Conservation (phyloP, 2,797 vertebrate genomes). For the Paedocypris micromegethes region DNA sequence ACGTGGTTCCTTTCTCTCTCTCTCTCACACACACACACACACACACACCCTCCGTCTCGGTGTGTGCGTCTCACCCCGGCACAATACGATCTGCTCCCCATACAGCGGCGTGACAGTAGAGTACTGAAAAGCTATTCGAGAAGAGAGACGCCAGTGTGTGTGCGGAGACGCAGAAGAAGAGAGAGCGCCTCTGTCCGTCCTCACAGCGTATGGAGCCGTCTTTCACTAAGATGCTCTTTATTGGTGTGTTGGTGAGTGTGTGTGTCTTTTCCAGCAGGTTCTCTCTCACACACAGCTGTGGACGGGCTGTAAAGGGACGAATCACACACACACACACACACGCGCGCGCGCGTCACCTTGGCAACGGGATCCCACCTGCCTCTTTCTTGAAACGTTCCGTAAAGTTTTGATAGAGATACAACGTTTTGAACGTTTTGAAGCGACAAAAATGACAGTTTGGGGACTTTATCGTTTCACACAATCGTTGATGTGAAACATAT, state of each 20-base stretch:
- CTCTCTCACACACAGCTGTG: constrained; percentile 50
- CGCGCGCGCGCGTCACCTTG: constrained; percentile 27
- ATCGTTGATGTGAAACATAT: too few species aligned
- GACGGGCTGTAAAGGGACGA: constrained; percentile 32
- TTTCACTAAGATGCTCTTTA: constrained; percentile 49
- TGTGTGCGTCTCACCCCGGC: constrained; percentile 47
- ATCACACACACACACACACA: constrained; percentile 39
- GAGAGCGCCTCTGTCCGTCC: constrained; percentile 52
- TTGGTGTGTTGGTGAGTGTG: constrained; percentile 40
- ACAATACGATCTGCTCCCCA: constrained; percentile 73
- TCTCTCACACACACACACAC: constrained; percentile 14
- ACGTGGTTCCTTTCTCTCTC: constrained; percentile 8
- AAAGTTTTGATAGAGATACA: too few species aligned
- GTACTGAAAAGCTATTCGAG: constrained; percentile 63
- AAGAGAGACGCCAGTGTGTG: constrained; percentile 59
- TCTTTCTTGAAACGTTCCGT: not conserved
- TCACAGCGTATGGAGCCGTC: constrained; percentile 49
- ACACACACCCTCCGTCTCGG: constrained; percentile 42
- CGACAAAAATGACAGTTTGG: not conserved
- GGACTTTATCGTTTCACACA: not conserved
- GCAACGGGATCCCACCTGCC: constrained; percentile 39
- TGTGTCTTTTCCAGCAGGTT: constrained; percentile 41
- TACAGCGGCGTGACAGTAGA: constrained; percentile 65
- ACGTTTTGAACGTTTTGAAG: too few species aligned
- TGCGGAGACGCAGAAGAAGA: constrained; percentile 39